Evolutionary conservation across 2,888 invertebrate species (phyloP).

Genomic region (Tachina fera): DNA sequence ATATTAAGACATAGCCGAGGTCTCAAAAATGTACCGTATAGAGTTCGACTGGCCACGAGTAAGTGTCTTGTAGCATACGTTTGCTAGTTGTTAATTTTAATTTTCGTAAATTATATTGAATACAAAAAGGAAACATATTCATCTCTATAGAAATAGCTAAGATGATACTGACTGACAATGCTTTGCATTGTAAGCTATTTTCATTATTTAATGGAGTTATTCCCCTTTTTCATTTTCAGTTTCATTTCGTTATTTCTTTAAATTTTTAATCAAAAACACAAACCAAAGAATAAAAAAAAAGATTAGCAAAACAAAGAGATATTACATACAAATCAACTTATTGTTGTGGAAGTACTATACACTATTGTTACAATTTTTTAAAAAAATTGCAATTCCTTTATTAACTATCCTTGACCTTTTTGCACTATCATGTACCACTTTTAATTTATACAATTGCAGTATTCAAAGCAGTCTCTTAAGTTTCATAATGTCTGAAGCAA

Average conservation of each 20-base stretch:
- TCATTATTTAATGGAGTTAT: constrained; percentile 14
- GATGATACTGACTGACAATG: background rate
- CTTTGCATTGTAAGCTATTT: background rate
- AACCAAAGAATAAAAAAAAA: background rate
- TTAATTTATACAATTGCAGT: background rate
- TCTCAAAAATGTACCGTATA: too few species aligned
- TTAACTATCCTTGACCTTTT: constrained; percentile 46
- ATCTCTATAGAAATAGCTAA: background rate
- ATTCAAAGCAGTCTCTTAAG: too few species aligned
- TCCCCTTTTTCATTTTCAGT: background rate
- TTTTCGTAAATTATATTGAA: background rate
- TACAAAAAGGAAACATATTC: background rate
- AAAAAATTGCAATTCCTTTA: background rate
- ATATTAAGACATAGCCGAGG: too few species aligned
- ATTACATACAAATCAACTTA: background rate
- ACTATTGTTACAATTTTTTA: constrained; percentile 12
- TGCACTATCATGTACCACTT: background rate
- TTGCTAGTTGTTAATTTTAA: too few species aligned
- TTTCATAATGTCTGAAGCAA: too few species aligned
- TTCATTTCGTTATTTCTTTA: background rate
- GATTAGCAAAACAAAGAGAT: too few species aligned
- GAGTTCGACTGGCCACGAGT: too few species aligned
- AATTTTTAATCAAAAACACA: constrained; percentile 22
- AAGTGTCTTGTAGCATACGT: too few species aligned
- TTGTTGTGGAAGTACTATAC: constrained; percentile 29